Evolutionary conservation across 2,113 vertebrate species (phyloP), one percentile per base, ranked within the genome.

Genomic region (Sterna hirundo): DNA sequence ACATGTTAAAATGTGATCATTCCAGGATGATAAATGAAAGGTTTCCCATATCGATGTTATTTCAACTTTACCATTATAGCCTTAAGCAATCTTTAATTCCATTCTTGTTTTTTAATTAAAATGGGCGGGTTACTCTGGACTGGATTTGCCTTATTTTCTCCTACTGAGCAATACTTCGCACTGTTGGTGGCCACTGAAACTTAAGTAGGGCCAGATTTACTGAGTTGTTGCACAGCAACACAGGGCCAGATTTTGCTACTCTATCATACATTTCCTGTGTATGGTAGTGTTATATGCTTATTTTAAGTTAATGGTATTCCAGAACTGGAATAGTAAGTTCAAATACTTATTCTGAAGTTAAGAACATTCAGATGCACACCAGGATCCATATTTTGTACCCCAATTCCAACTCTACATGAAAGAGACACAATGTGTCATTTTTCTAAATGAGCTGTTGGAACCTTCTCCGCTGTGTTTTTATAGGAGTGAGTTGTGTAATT

Each of bases 171-270:
- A 87, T 89, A n/a, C 54, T 95, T 91, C 26, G 55, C 78, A 61
- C 88, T 95, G 88, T 76, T 96, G 94, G 91, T 94, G 91, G 95
- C 85, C 95, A 83, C 66, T 83, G 94, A 93, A 97, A 90, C 38
- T 90, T 96, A 90, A 95, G 78, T 65, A 88, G 54, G 96, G 78
- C 23, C 75, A 94, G 93, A 95, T 96, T 94, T 90, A 86, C 51
- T 36, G 34, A 71, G 55, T 30, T 77, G n/a, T 88, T 95, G 55
- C 64, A 62, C n/a, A 78, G 72, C 54, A 82, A 44, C 57, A 66
- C 40, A 83, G 69, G 57, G 44, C 32, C 51, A 76, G 61, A 86
- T 90, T 94, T 91, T 91, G 83, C 65, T 84, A 26, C 70, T 69
- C 30, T 22, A 22, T 49, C 47, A 49, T 49, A 49, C 47, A 22